Conservation (phyloP, 2,113 vertebrate genomes). For the Otus sunia region DNA sequence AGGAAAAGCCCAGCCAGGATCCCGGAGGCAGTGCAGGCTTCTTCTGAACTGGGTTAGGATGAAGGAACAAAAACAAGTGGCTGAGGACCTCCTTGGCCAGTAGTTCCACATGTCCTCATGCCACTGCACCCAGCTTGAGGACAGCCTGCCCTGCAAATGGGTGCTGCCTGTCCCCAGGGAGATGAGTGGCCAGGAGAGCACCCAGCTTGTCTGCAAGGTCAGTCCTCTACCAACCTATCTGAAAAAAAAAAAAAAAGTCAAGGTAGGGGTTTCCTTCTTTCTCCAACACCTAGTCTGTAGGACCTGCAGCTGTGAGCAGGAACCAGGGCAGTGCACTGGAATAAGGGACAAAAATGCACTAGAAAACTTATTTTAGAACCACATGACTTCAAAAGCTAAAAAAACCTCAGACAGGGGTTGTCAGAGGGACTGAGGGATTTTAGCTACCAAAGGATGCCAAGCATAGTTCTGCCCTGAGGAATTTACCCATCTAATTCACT, state of each 20-base stretch:
- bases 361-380: not conserved
- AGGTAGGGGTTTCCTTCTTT: not conserved
- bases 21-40: not conserved
- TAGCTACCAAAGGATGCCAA: not conserved
- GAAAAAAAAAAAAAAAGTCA: not conserved
- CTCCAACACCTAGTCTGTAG: no score
- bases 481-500: not conserved
- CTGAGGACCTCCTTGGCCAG: not conserved
- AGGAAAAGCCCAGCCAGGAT: not conserved
- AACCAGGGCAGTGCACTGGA: not conserved
- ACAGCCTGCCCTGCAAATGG: rapidly evolving
- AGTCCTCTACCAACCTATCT: not conserved
- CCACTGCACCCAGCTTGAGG: not conserved
- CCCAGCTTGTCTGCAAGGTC: not conserved
- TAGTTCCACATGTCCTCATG: rapidly evolving
- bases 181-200: not conserved
- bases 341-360: not conserved
- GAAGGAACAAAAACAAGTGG: not conserved
- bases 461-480: not conserved
- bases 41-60: not conserved
- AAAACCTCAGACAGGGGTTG: not conserved
- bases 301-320: not conserved
- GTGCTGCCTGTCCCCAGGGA: not conserved
- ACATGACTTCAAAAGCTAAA: not conserved
- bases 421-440: not conserved